These are phyloP conservation scores for Sorex araneus DNA, from an alignment of 2,113 vertebrate species.

Conservation along the genomic window DNA sequence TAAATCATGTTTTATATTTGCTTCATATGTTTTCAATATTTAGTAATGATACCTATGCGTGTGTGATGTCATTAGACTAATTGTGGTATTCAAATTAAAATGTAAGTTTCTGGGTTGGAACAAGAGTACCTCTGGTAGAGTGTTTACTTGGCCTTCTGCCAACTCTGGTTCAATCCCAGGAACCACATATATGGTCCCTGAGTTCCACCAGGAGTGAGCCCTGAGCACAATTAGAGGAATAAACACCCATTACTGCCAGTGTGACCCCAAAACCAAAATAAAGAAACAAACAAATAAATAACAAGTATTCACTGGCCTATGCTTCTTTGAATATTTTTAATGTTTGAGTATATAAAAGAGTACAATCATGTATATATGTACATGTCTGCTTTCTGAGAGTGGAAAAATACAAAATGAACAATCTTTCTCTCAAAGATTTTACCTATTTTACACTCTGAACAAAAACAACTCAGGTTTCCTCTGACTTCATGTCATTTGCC, in stretches of 20 bases:
- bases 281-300: too few species aligned
- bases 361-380: not conserved
- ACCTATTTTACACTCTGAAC: not conserved
- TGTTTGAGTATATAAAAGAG: not conserved
- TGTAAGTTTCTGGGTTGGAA: too few species aligned
- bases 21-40: conserved; percentile 16
- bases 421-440: not conserved
- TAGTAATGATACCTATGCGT: not conserved
- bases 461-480: not conserved
- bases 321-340: not conserved
- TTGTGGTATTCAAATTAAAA: conserved; percentile 11
- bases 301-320: not conserved
- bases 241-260: too few species aligned
- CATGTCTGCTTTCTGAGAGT: not conserved
- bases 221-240: too few species aligned
- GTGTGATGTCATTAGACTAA: not conserved
- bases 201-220: too few species aligned
- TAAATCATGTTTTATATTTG: conserved; percentile 18
- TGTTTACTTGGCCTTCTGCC: too few species aligned
- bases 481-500: not conserved
- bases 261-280: too few species aligned
- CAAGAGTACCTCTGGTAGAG: too few species aligned
- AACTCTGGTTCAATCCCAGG: too few species aligned
- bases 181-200: too few species aligned
- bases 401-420: not conserved